Evolutionary conservation across 2,888 invertebrate species (phyloP).

Genomic region (Aelia acuminata): DNA sequence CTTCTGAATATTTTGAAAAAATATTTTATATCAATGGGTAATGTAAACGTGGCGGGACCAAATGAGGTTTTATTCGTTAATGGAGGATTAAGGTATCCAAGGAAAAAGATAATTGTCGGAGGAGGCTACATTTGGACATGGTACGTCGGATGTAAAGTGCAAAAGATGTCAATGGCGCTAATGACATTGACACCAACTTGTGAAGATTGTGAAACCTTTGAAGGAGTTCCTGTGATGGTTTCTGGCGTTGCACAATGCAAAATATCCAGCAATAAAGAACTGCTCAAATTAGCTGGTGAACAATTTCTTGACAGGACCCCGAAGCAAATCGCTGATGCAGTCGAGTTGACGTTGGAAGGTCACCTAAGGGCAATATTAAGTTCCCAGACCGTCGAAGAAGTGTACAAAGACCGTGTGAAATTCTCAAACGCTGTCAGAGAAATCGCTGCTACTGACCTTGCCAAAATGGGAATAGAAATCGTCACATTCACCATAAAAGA

Average conservation of each 20-base stretch:
- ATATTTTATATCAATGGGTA: constrained; percentile 80
- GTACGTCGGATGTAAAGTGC: constrained; percentile 97
- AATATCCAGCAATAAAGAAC: constrained; percentile 96
- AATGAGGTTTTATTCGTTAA: constrained; percentile 98
- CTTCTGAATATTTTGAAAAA: not conserved
- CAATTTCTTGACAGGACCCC: constrained; percentile 93
- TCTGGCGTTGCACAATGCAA: constrained; percentile 98
- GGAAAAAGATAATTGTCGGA: constrained; percentile 79
- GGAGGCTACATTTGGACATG: constrained; percentile 99
- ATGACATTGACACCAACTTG: constrained; percentile 98
- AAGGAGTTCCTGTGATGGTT: constrained; percentile 94
- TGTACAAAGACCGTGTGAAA: constrained; percentile 96
- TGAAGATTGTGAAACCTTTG: constrained; percentile 94
- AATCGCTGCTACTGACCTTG: constrained; percentile 97
- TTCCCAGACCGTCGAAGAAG: constrained; percentile 97
- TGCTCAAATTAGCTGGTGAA: constrained; percentile 93
- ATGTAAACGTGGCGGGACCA: constrained; percentile 96
- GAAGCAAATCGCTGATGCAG: constrained; percentile 90
- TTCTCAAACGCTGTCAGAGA: constrained; percentile 96
- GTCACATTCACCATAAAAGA: constrained; percentile 98
- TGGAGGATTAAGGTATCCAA: constrained; percentile 72
- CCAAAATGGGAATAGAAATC: constrained; percentile 98
- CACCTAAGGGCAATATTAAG: constrained; percentile 96
- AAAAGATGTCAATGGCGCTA: constrained; percentile 85
- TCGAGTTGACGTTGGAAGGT: constrained; percentile 95